These are phyloP conservation scores for Onychomys arenicola DNA, from an alignment of 2,797 vertebrate species.

Conservation along the genomic window DNA sequence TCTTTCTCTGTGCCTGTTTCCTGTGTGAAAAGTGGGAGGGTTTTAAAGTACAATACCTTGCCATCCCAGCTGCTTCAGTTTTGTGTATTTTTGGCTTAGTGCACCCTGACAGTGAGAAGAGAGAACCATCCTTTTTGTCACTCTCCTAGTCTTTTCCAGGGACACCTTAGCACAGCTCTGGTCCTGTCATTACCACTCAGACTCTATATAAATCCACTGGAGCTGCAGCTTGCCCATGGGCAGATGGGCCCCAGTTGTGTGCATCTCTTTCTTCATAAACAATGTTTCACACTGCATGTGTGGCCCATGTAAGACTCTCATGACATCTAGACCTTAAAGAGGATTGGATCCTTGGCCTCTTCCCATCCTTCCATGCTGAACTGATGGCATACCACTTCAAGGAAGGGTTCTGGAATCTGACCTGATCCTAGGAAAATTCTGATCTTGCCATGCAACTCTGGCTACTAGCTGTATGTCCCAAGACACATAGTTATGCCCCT, in stretches of 20 bases:
- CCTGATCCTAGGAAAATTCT: background rate
- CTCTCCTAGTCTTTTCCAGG: conserved; percentile 83
- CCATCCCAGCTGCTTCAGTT: background rate
- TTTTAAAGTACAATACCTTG: background rate
- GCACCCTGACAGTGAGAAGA: accelerated
- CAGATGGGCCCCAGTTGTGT: conserved; percentile 93
- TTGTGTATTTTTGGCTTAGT: background rate
- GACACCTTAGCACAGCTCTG: conserved; percentile 93
- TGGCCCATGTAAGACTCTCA: background rate
- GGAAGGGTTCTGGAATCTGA: background rate
- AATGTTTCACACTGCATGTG: conserved; percentile 94
- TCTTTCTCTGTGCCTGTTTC: background rate
- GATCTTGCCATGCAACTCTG: background rate
- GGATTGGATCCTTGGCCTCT: background rate
- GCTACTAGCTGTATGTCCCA: background rate
- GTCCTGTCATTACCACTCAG: conserved; percentile 81
- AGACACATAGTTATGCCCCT: background rate
- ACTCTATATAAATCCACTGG: conserved; percentile 89
- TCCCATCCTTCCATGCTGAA: background rate
- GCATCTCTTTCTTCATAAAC: conserved; percentile 94
- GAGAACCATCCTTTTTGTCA: conserved; percentile 92
- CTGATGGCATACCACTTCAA: background rate
- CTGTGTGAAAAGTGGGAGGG: background rate
- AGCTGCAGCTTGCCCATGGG: conserved; percentile 91
- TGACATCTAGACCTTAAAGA: background rate